Evolutionary conservation across 2,888 invertebrate species (phyloP), one percentile per base, ranked within the genome.

Genomic region (Oxytorus armatus): DNA sequence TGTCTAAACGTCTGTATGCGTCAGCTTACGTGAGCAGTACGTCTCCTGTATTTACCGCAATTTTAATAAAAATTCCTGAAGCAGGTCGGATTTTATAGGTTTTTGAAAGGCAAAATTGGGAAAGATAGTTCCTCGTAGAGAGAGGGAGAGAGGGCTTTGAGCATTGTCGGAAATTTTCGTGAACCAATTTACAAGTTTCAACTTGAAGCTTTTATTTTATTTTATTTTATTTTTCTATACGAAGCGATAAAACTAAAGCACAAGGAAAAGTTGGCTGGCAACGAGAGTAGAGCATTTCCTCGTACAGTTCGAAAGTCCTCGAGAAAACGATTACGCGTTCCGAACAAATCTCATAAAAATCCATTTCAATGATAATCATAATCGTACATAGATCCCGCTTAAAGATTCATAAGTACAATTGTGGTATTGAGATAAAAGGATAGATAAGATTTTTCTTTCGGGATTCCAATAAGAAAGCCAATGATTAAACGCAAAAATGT

Each of bases 261-360:
- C 23, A 25, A 39, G 39, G 23, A n/a, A n/a, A n/a, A 68, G 53
- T 39, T 68, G 39, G 47, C 44, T 47, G 11, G 39, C 25, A 18
- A 68, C 11, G 29, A 68, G 68, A 33, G 16, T 11, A 44, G 25
- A 25, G 25, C 16, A 68, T 25, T 25, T 51, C 25, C 21, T 10
- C 49, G 36, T 23, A 51, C 10, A 53, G 23, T 39, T 42, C 14
- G 1, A 16, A 53, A 68, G 53, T 53, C 53, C 42, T 53, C 25
- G 53, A 53, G 39, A 42, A 53, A 25, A 39, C 25, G 39, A 4
- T 1, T 25, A 21, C 25, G 16, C 18, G 10, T 11, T n/a, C 51
- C 39, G n/a, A 53, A 10, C 36, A 65, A 65, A 47, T 8, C 47
- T 65, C 47, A 29, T 47, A 5, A 65, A n/a, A 29, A 47, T 42